Base-by-base conservation (phyloP, 2,888 invertebrate species). In the Rhagophthalmus giganteus region DNA sequence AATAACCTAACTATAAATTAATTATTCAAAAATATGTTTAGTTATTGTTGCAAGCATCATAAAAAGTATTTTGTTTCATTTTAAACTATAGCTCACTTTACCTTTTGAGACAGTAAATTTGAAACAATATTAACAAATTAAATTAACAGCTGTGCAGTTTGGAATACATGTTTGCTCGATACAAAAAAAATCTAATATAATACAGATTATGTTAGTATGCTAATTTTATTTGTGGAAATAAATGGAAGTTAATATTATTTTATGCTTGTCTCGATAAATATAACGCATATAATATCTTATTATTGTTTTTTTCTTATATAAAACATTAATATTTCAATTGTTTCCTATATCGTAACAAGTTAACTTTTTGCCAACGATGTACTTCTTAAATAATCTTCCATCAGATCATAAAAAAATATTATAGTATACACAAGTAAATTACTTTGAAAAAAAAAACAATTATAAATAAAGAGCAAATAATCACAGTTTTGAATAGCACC, bases 401-500 rank as follows among this genome's bases (percentile, higher is more conserved):
- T 41, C 40, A 46, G 46, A 52, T 52, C 46, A 47, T 52, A 58
- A 58, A 59, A 59, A 58, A 59, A 58, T 59, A 47, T n/a, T n/a
- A 52, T 59, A 54, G 57, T 55, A 45, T 53, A 38, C 44, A 54
- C 30, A 54, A 54, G 44, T 42, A 54, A 54, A 48, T 53, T 46
- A 49, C 35, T 49, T 54, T 45, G 39, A 39, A 41, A 51, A 48
- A 49, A 45, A 51, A 49, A 48, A 42, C 54, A 51, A n/a, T 26
- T 26, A 57, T 58, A 60, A 58, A 60, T 57, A 58, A 58, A 62
- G 59, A 61, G 61, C 60, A 62, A 60, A 55, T 51, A 74, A 74
- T 74, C 74, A 74, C 74, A 74, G 74, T 69, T 73, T 71, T 63
- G 64, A 71, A 69, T 74, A 74, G 74, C 73, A 74, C 74, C 74